Base-by-base conservation (phyloP, 2,797 vertebrate species). In the Austrolebias charrua region DNA sequence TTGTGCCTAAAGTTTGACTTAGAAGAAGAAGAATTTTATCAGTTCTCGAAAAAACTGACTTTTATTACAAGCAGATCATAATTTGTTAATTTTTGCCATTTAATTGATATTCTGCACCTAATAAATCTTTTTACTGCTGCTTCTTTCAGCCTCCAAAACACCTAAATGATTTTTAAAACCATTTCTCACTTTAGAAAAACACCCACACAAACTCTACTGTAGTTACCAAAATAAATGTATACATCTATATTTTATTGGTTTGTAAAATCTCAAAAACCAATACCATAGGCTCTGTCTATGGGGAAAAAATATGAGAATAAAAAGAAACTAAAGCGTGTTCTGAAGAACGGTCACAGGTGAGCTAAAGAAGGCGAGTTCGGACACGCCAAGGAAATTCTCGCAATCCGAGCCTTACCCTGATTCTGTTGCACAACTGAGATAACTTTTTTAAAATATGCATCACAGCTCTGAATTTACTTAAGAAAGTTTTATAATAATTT, bases 321-420 rank as follows among this genome's bases (percentile, higher is more conserved):
- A 8, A 7, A 15, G 14, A 6, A 46, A 43, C 18, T 13, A 10
- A 6, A 47, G 59, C 24, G 44, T 19, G 53, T 58, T 20, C 49
- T 1, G 2, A 24, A 47, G 31, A 58, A 66, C 16, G 24, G 51
- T 68, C 51, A n/a, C 53, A 16, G 6, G 47, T 4, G 50, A 63
- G 60, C 45, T 0, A 48, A 46, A 6, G 66, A 46, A 58, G 70
- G 73, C 85, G 43, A 79, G 87, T 80, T 60, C 66, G 64, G 85
- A 79, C 87, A 84, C 12, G 85, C 76, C 66, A 31, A 55, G 4
- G 58, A 63, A 79, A 89, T 89, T 86, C 85, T 78, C 74, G 62
- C 33, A 57, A 73, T 83, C 65, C 69, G 7, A 24, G 52, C 78
- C 77, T 60, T 79, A 28, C 82, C 79, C 67, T 16, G 11, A 28